Percentiles rank a stretch among this genome's conserved stretches.
These are phyloP conservation scores for Liodrosophila aerea DNA, from an alignment of 2,888 invertebrate genomes.

Conservation along the genomic window DNA sequence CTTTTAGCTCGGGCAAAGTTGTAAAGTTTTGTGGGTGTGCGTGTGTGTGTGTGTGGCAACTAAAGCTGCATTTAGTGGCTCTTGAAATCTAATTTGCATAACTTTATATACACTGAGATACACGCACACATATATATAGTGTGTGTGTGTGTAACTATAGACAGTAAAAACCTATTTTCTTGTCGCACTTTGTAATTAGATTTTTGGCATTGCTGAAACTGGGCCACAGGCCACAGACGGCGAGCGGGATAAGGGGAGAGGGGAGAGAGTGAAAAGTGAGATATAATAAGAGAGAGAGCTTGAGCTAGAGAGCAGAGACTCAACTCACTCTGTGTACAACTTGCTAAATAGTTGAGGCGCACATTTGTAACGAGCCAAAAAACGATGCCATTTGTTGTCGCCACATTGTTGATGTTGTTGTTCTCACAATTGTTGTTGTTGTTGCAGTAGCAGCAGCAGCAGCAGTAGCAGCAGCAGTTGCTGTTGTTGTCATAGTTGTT, in stretches of 20 bases:
- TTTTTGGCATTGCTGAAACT: conserved; percentile 26
- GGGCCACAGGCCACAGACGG: conserved; percentile 29
- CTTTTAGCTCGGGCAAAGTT: no score
- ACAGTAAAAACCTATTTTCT: conserved; percentile 19
- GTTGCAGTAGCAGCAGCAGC: conserved; percentile 14
- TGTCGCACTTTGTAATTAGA: conserved; percentile 34
- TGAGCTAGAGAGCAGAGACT: no score
- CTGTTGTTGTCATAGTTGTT: conserved; percentile 32
- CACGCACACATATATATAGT: neutral
- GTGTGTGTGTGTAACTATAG: conserved; percentile 4
- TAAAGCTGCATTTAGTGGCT: no score
- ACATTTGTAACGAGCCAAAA: conserved; percentile 51
- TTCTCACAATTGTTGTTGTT: neutral
- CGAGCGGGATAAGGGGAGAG: neutral
- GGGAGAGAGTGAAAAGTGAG: neutral
- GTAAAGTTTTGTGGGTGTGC: conserved; percentile 26
- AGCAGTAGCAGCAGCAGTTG: neutral
- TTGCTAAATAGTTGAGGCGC: conserved; percentile 44
- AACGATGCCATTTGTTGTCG: conserved; percentile 27
- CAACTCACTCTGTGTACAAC: conserved; percentile 43
- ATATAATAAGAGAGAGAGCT: conserved; percentile 5
- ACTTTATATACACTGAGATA: conserved; percentile 7
- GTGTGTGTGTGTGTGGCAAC: conserved; percentile 8
- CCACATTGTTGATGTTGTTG: conserved; percentile 7
- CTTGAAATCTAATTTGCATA: conserved; percentile 13